Percentiles rank a stretch among this genome's conserved stretches.
Conservation (phyloP, 1,140 invertebrate species). For the Alviniconcha marisindica region DNA sequence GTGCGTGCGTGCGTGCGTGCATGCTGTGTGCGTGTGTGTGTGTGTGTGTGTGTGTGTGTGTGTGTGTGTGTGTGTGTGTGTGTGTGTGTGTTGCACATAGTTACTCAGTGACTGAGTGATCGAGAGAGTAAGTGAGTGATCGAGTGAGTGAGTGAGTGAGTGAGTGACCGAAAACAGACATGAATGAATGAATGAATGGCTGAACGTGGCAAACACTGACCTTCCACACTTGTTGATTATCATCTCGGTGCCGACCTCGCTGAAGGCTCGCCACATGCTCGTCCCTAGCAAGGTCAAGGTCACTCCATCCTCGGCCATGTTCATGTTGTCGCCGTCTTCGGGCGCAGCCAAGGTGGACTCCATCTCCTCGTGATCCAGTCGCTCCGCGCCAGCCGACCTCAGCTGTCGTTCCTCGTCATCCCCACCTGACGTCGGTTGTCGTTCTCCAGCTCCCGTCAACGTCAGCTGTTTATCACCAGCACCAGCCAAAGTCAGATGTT, state of each 20-base stretch:
- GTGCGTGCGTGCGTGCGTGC: too few species aligned
- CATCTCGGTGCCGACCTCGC: slow-evolving; percentile 98
- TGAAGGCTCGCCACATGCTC: slow-evolving; percentile 98
- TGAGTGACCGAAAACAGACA: not conserved
- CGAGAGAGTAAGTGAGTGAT: not conserved
- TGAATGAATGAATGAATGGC: not conserved
- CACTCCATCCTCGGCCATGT: slow-evolving; percentile 30
- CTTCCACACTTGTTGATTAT: slow-evolving; percentile 99
- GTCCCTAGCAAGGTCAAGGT: slow-evolving; percentile 85
- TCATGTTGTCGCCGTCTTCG: not conserved
- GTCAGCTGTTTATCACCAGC: too few species aligned
- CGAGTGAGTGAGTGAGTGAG: not conserved
- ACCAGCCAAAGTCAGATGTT: too few species aligned
- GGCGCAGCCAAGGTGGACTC: not conserved
- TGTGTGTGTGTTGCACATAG: too few species aligned
- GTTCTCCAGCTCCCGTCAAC: too few species aligned
- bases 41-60: too few species aligned
- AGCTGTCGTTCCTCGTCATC: too few species aligned
- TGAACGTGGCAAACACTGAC: slow-evolving; percentile 87
- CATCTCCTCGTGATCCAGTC: not conserved
- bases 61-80: too few species aligned
- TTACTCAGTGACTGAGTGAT: too few species aligned
- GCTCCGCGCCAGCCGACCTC: too few species aligned
- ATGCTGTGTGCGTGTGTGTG: too few species aligned
- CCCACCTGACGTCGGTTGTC: too few species aligned